Base-by-base conservation (phyloP, 2,888 invertebrate species). In the Myopa testacea region DNA sequence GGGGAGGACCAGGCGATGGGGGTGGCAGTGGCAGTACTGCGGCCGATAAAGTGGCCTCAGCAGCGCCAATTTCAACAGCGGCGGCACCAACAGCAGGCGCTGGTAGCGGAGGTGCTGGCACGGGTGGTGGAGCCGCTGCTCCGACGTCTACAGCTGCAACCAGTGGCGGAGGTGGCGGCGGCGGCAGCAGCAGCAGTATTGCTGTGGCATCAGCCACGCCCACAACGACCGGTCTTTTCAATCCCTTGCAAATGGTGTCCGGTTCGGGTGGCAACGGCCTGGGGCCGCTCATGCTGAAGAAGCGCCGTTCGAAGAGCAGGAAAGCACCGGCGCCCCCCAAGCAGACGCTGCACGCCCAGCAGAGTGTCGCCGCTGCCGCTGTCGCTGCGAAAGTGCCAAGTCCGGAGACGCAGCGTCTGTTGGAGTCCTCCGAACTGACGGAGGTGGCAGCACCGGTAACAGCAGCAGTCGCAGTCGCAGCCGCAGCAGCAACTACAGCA, bases 291-390 rank as follows among this genome's bases (percentile, higher is more conserved):
- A 88, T 90, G 88, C 88, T 90, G 84, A 88, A 90, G 80, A 92
- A 92, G 86, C 90, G 92, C 81, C 90, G 92, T 81, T 92, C 92
- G 84, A 93, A 93, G 89, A 92, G 92, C 85, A 89, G 92, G 82
- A 91, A 93, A 88, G 88, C 90, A 87, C 90, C 91, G 85, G 91
- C 91, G 82, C 91, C 89, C 82, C 92, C 89, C 82, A 89, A 89
- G 86, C 90, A 86, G 85, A 82, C 87, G 81, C 70, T 67, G 83
- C 85, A 83, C 80, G 83, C 82, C 77, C 75, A 77, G 45, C 52
- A 50, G 19, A 19, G 37, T 37, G 78, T 80, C 77, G 81, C 80
- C 76, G 81, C 79, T 74, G 82, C 79, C 74, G 81, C 80, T 72
- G 80, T 80, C 73, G 81, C 82, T 74, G 84, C 80, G 72, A 76